A percentile compares a stretch with the other conserved stretches of the same genome.
Conservation (phyloP, 1,140 invertebrate species). For the Aradophagus sp. region DNA sequence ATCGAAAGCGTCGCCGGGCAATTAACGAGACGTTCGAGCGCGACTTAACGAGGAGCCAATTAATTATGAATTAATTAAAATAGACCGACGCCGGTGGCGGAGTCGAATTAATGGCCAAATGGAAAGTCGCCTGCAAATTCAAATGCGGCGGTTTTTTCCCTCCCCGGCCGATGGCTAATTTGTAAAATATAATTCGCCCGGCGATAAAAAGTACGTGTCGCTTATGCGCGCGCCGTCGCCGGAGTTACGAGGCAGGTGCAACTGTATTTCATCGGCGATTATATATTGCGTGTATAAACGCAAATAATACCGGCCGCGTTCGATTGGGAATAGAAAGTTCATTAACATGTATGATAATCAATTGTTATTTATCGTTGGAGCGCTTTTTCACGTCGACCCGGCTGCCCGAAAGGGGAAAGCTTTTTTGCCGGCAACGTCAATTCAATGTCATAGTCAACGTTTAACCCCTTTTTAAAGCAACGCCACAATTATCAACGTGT, state of each 20-base stretch:
- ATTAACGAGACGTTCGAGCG: constrained; percentile 32
- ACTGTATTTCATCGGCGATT: constrained; percentile 11
- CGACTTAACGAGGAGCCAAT: constrained; percentile 33
- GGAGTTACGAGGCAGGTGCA: constrained; percentile 29
- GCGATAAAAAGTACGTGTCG: constrained; percentile 35
- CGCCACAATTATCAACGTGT: no score
- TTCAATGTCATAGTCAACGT: no score
- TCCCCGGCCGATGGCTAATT: constrained; percentile 41
- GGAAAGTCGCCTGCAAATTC: constrained; percentile 38
- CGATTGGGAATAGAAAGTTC: no score
- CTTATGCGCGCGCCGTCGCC: constrained; percentile 11
- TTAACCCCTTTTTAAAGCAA: no score
- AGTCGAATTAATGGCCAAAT: constrained; percentile 24
- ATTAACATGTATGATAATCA: no score
- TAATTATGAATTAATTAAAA: constrained; percentile 54
- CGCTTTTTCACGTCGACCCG: constrained; percentile 2
- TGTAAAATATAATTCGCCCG: constrained; percentile 40
- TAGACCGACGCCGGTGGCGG: constrained; percentile 39
- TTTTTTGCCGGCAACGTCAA: no score
- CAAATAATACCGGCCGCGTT: not conserved
- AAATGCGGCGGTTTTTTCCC: constrained; percentile 38
- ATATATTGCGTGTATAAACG: no score
- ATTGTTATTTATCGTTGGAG: not conserved
- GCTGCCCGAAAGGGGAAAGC: no score
- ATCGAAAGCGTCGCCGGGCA: constrained; percentile 35